These are phyloP conservation scores for Machaerirhynchus nigripectus DNA, from an alignment of 2,113 vertebrate species.

Conservation along the genomic window DNA sequence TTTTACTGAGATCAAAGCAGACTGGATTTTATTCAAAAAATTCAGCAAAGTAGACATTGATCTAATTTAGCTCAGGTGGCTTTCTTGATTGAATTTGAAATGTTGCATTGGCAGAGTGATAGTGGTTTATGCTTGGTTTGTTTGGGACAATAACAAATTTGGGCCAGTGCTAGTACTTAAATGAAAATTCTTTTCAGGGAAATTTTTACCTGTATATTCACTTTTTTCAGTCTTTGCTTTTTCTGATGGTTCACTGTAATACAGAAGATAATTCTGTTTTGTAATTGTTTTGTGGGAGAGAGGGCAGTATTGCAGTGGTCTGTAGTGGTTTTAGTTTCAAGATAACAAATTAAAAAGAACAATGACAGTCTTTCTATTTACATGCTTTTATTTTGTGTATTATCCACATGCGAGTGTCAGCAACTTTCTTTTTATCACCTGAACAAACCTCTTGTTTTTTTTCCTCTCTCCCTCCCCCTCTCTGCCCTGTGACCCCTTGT, in stretches of 20 bases:
- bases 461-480: not conserved
- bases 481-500: not conserved
- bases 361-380: not conserved
- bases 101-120: not conserved
- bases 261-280: not conserved
- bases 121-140: not conserved
- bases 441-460: not conserved
- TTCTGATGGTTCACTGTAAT: not conserved
- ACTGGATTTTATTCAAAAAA: not conserved
- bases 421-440: not conserved
- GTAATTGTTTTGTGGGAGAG: not conserved
- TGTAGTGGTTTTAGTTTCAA: not conserved
- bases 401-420: not conserved
- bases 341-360: not conserved
- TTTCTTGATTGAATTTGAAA: not conserved
- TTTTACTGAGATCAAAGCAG: not conserved
- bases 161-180: not conserved
- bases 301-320: not conserved
- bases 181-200: not conserved
- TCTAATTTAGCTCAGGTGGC: not conserved
- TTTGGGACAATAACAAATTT: not conserved
- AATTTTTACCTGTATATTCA: not conserved
- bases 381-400: not conserved
- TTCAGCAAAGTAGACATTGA: not conserved
- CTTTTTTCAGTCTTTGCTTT: not conserved